Evolutionary conservation across 2,797 vertebrate species (phyloP).

Genomic region (Rhinoraja longicauda): DNA sequence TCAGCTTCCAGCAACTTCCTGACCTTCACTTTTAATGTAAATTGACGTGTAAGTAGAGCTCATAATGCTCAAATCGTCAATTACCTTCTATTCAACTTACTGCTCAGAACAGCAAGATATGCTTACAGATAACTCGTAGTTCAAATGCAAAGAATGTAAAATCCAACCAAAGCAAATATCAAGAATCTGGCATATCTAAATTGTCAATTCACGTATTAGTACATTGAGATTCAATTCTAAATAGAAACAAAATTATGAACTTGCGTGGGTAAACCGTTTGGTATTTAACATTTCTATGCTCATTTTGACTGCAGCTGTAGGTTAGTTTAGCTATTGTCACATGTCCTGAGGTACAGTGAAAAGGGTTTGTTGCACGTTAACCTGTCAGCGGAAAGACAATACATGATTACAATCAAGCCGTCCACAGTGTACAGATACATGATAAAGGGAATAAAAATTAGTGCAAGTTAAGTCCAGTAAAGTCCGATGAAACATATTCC

Average conservation of each 20-base stretch:
- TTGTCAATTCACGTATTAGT: neutral
- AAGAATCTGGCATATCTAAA: neutral
- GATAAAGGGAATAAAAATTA: too few relatives aligned
- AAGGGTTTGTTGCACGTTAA: too few relatives aligned
- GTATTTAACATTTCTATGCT: neutral
- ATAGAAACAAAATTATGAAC: neutral
- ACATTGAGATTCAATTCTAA: neutral
- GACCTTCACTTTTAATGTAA: constrained; percentile 22
- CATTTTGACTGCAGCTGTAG: neutral
- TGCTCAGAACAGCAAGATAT: neutral
- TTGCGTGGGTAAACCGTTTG: too few relatives aligned
- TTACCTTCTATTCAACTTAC: neutral
- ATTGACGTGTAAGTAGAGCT: constrained; percentile 5
- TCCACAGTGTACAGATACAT: too few relatives aligned
- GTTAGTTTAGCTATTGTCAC: too few relatives aligned
- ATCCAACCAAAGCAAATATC: neutral
- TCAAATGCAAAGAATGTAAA: constrained; percentile 11
- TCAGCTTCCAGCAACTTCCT: neutral
- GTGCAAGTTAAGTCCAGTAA: too few relatives aligned
- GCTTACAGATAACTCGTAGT: neutral
- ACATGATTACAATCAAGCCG: too few relatives aligned
- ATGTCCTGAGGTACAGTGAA: too few relatives aligned
- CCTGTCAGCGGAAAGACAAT: too few relatives aligned
- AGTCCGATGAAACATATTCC: too few relatives aligned
- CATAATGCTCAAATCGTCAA: neutral